Conservation (phyloP, 2,113 vertebrate species). For the Gavialis gangeticus region DNA sequence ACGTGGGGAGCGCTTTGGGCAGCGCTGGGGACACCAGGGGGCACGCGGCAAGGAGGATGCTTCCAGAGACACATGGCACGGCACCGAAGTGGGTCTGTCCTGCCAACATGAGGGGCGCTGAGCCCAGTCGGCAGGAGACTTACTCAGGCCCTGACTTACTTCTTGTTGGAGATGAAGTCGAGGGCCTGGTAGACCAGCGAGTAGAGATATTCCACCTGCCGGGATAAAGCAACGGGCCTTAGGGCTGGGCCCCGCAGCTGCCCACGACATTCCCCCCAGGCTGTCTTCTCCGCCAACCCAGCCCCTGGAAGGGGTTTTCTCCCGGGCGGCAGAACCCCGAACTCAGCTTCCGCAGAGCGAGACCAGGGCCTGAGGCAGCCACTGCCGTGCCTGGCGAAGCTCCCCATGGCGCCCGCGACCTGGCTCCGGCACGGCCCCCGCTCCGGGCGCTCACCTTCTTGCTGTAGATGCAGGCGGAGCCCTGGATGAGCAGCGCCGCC, state of each 20-base stretch:
- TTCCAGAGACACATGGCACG: accelerated
- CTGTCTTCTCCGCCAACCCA: too few relatives aligned
- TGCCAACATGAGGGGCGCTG: accelerated
- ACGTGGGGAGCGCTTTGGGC: accelerated
- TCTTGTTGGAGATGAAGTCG: constrained; percentile 90
- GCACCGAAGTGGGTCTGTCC: accelerated
- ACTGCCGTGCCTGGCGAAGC: accelerated
- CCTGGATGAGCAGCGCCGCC: constrained; percentile 93
- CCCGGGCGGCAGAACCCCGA: too few relatives aligned
- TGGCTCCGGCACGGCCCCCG: accelerated
- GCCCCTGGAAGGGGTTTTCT: too few relatives aligned
- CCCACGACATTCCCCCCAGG: background rate
- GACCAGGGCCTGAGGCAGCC: too few relatives aligned
- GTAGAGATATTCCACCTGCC: constrained; percentile 94
- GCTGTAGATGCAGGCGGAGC: constrained; percentile 92
- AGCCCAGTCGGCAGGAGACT: accelerated
- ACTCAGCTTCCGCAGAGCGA: too few relatives aligned
- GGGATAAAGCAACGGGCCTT: background rate
- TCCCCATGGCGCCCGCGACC: accelerated
- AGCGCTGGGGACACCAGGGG: accelerated
- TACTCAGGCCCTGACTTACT: constrained; percentile 73
- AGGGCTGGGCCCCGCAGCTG: too few relatives aligned
- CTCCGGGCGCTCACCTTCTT: constrained; percentile 85
- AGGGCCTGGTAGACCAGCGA: constrained; percentile 91
- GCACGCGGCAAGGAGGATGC: accelerated